A percentile compares a stretch with the other conserved stretches of the same genome.
These are phyloP conservation scores for Osmerus eperlanus DNA, from an alignment of 2,113 vertebrate genomes.

Conservation along the genomic window DNA sequence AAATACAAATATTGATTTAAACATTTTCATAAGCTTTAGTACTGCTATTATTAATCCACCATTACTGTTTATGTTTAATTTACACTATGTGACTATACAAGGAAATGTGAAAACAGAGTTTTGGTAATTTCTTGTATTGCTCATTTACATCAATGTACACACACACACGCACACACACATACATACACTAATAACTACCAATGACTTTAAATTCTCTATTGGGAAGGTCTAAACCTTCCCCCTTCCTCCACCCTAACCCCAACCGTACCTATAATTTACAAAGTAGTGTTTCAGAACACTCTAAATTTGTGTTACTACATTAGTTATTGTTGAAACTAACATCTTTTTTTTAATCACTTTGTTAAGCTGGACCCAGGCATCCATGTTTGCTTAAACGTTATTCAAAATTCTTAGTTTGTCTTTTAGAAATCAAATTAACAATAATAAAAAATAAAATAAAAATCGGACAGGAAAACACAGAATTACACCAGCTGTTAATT, in stretches of 20 bases:
- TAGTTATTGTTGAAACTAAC: constrained; percentile 48
- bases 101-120: constrained; percentile 69
- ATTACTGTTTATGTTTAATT: constrained; percentile 74
- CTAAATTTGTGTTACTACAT: constrained; percentile 34
- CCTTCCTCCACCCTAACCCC: constrained; percentile 8
- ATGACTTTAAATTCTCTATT: constrained; percentile 55
- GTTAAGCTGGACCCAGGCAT: constrained; percentile 43
- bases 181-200: constrained; percentile 69
- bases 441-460: constrained; percentile 13
- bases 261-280: constrained; percentile 42
- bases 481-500: neutral
- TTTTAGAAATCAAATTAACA: constrained; percentile 22
- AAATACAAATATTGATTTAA: constrained; percentile 81
- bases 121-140: constrained; percentile 82
- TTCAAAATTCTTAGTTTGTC: constrained; percentile 31
- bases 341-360: constrained; percentile 48
- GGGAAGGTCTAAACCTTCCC: constrained; percentile 45
- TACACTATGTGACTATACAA: constrained; percentile 77
- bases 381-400: constrained; percentile 44
- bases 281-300: constrained; percentile 48
- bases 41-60: constrained; percentile 63
- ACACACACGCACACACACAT: constrained; percentile 75
- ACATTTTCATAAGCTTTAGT: constrained; percentile 71
- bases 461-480: neutral
- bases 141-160: constrained; percentile 77